Evolutionary conservation across 2,888 invertebrate species (phyloP).

Genomic region (Azorinus chamasolen): DNA sequence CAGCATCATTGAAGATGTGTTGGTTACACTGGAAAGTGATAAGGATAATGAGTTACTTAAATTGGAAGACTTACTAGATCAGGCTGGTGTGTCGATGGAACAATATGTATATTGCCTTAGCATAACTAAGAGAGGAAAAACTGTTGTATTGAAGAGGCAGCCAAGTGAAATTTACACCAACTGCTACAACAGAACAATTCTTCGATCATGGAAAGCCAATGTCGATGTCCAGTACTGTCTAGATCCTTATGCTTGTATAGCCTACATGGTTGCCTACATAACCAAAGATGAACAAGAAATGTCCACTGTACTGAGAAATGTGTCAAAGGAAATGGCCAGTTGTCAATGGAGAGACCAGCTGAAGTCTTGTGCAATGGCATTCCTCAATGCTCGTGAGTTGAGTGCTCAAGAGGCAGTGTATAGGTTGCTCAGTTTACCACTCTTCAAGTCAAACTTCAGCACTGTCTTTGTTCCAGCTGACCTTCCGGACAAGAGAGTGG

Average conservation of each 20-base stretch:
- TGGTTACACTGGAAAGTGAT: no score
- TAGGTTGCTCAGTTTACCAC: constrained; percentile 37
- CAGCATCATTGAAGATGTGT: no score
- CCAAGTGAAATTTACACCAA: constrained; percentile 19
- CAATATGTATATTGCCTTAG: constrained; percentile 11
- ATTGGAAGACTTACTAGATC: background rate
- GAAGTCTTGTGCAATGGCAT: constrained; percentile 14
- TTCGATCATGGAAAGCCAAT: constrained; percentile 36
- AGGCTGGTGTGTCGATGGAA: background rate
- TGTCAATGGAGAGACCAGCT: background rate
- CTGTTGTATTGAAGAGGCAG: constrained; percentile 23
- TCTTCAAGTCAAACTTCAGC: constrained; percentile 28
- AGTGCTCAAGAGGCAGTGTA: constrained; percentile 56
- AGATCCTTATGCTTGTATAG: constrained; percentile 43
- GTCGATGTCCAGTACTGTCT: constrained; percentile 47
- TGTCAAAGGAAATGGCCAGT: constrained; percentile 3
- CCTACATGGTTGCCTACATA: constrained; percentile 34
- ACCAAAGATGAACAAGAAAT: constrained; percentile 47
- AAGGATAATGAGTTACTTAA: background rate
- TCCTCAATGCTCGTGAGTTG: constrained; percentile 34
- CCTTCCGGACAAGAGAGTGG: constrained; percentile 38
- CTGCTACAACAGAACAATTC: constrained; percentile 24
- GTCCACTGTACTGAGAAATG: background rate
- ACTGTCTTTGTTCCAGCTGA: constrained; percentile 50
- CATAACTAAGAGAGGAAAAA: constrained; percentile 17